Percentiles rank a stretch among this genome's conserved stretches.
Evolutionary conservation across 2,113 vertebrate species (phyloP).

Genomic region (Pimephales promelas): DNA sequence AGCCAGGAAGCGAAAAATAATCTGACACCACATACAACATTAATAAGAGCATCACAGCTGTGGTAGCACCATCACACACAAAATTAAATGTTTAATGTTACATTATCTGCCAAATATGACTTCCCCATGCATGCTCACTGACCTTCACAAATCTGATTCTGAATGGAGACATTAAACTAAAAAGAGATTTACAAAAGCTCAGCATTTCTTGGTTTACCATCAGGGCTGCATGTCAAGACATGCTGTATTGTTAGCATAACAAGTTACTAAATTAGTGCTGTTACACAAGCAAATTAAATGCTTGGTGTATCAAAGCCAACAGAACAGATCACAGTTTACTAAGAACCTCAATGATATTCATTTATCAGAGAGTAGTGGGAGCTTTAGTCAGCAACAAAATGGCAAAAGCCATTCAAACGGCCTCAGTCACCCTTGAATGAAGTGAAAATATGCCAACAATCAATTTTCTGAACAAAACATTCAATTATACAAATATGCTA

Average conservation of each 20-base stretch:
- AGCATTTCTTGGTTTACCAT: conserved; percentile 14
- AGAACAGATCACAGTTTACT: neutral
- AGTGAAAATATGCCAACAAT: neutral
- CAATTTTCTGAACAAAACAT: neutral
- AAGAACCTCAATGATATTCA: neutral
- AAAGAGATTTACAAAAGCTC: conserved; percentile 24
- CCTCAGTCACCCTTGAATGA: neutral
- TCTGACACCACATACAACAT: neutral
- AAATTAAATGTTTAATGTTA: neutral
- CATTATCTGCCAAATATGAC: neutral
- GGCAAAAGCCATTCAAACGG: neutral
- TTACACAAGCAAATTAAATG: conserved; percentile 25
- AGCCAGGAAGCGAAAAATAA: neutral
- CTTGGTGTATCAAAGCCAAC: neutral
- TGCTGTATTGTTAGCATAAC: conserved; percentile 32
- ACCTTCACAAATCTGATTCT: too few species aligned
- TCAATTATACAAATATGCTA: neutral
- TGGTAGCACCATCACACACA: too few species aligned
- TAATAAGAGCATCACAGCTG: too few species aligned
- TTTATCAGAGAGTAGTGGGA: neutral
- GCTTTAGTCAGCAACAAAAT: neutral
- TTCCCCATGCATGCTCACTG: neutral
- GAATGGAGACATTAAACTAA: neutral
- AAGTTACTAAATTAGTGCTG: conserved; percentile 35
- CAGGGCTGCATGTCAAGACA: neutral